Evolutionary conservation across 1,140 invertebrate genomes (phyloP).

Genomic region (Stegodyphus dumicola): DNA sequence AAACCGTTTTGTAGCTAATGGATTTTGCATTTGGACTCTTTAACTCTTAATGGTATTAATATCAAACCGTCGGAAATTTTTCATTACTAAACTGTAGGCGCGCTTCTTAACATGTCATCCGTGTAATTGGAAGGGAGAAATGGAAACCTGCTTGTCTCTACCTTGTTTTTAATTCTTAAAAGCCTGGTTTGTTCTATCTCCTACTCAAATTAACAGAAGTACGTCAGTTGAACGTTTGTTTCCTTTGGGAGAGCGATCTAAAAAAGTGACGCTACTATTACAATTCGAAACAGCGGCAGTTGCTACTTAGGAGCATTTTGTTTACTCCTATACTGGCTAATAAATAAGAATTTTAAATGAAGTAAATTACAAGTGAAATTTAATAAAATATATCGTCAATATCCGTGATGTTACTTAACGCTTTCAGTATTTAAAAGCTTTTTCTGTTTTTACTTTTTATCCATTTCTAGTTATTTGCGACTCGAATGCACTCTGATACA

Average conservation of each 20-base stretch:
- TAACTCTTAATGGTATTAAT: slow-evolving; percentile 58
- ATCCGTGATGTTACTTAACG: not conserved
- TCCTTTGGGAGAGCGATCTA: slow-evolving; percentile 22
- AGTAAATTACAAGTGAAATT: slow-evolving; percentile 54
- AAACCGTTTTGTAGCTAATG: slow-evolving; percentile 53
- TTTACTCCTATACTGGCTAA: slow-evolving; percentile 1
- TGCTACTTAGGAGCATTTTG: slow-evolving; percentile 17
- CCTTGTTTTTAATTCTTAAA: slow-evolving; percentile 21
- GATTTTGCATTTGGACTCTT: slow-evolving; percentile 56
- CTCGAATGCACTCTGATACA: no score
- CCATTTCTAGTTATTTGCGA: no score
- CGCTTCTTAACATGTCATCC: slow-evolving; percentile 47
- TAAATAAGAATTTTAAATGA: slow-evolving; percentile 45
- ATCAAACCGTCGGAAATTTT: slow-evolving; percentile 54
- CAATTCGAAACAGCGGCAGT: slow-evolving; percentile 4
- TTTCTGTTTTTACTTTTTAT: no score
- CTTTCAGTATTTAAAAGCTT: no score
- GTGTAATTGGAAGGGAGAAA: slow-evolving; percentile 46
- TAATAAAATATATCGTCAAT: slow-evolving; percentile 45
- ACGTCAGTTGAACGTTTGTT: slow-evolving; percentile 26
- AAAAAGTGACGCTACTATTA: slow-evolving; percentile 23
- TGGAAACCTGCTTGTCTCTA: slow-evolving; percentile 26
- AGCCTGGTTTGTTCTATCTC: slow-evolving; percentile 32
- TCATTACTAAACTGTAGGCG: slow-evolving; percentile 35
- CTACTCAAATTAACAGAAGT: slow-evolving; percentile 54